A percentile compares a stretch with the other conserved stretches of the same genome.
Evolutionary conservation across 2,797 vertebrate species (phyloP).

Genomic region (Lutjanus campechanus): DNA sequence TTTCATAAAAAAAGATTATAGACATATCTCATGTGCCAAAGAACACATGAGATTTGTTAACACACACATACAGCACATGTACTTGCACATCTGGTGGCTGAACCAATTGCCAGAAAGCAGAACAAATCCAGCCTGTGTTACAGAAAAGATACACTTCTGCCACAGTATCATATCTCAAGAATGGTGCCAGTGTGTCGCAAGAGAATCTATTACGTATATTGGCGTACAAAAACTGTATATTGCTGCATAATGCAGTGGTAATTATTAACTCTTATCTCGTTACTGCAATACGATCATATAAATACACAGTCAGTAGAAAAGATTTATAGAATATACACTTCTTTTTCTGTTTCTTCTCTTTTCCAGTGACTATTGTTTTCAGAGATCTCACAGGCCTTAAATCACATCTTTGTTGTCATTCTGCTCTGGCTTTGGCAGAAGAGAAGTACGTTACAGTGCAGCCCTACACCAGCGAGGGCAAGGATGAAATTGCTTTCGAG

Average conservation of each 20-base stretch:
- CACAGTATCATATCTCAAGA: constrained; percentile 11
- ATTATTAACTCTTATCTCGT: not conserved
- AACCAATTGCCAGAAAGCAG: constrained; percentile 34
- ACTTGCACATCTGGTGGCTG: constrained; percentile 37
- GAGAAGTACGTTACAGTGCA: constrained; percentile 98
- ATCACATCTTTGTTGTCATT: constrained; percentile 37
- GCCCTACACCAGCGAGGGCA: constrained; percentile 94
- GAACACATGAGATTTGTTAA: constrained; percentile 30
- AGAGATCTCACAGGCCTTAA: constrained; percentile 1
- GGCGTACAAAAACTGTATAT: not conserved
- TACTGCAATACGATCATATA: constrained; percentile 8
- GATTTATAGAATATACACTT: constrained; percentile 9
- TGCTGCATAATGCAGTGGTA: not conserved
- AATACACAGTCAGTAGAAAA: not conserved
- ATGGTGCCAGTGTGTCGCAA: constrained; percentile 3
- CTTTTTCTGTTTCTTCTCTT: constrained; percentile 6
- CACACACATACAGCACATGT: constrained; percentile 28
- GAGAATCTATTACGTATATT: constrained; percentile 14
- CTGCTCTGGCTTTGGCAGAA: constrained; percentile 83
- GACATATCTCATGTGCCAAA: constrained; percentile 22
- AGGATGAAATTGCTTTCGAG: constrained; percentile 98
- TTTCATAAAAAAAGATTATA: constrained; percentile 41
- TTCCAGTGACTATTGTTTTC: constrained; percentile 23
- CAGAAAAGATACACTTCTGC: constrained; percentile 23
- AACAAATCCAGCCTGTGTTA: constrained; percentile 23